Evolutionary conservation across 2,113 vertebrate genomes (phyloP).

Genomic region (Amblyopsis rosae): DNA sequence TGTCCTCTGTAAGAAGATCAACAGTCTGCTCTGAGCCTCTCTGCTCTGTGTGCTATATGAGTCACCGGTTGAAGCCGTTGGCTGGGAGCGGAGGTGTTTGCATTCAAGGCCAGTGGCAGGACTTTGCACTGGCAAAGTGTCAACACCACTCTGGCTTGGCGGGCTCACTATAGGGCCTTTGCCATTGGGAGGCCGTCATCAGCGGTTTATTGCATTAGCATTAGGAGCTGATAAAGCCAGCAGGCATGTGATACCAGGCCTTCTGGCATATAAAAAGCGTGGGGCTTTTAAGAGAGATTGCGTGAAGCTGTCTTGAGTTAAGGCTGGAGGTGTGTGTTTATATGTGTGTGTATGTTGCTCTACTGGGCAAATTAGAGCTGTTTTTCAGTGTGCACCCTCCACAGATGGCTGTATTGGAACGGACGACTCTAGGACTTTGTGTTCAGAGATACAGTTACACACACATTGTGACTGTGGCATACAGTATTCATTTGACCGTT

Average conservation of each 20-base stretch:
- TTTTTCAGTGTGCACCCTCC: background rate
- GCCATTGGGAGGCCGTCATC: slow-evolving; percentile 3
- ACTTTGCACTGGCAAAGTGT: slow-evolving; percentile 27
- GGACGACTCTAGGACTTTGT: background rate
- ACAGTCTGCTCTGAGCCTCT: background rate
- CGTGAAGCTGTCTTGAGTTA: background rate
- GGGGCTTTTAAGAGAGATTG: background rate
- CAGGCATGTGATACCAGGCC: slow-evolving; percentile 10
- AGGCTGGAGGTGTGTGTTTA: background rate
- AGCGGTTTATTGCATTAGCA: slow-evolving; percentile 12
- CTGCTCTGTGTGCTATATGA: background rate
- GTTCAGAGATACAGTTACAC: background rate
- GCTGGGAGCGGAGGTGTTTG: slow-evolving; percentile 9
- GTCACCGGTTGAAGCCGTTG: background rate
- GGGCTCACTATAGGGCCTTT: slow-evolving; percentile 7
- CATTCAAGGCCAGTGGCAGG: background rate
- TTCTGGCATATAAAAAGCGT: too few relatives aligned
- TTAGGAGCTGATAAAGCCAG: slow-evolving; percentile 5
- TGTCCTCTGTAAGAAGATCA: background rate
- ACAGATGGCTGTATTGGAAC: background rate
- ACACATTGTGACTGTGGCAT: background rate
- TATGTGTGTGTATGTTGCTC: background rate
- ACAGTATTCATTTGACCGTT: too few relatives aligned
- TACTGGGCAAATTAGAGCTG: slow-evolving; percentile 3
- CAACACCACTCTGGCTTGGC: slow-evolving; percentile 14